Evolutionary conservation across 2,113 vertebrate genomes (phyloP), one percentile per base, ranked within the genome.

Genomic region (Oncorhynchus nerka): DNA sequence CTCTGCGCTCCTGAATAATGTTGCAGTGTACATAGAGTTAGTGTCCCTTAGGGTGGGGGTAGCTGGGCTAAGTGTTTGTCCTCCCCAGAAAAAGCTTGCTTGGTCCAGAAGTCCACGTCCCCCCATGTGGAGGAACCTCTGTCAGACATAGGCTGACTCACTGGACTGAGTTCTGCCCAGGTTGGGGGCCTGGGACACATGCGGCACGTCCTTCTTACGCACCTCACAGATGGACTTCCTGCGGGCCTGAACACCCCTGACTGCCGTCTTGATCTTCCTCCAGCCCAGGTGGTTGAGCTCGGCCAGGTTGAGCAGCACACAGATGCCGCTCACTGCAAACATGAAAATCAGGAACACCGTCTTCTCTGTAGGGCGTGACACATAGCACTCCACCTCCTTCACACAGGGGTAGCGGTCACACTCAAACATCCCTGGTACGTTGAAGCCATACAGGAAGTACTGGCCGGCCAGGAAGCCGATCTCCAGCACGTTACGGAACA

Each of bases 251-350:
- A 91, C 95, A 0, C 95, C 95, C 0, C 93, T 89, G 1, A 95
- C 93, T 62, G 96, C 96, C 0, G 94, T 92, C 61, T 93, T 93
- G 79, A 96, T 95, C 90, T 97, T 96, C 74, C 95, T 90, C 96
- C 96, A 97, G 22, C 96, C 96, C n/a, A 97, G 85, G 85, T 97
- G 96, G 92, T 97, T 96, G 73, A 97, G 95, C 89, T 97, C 96
- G 0, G 96, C 96, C 87, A 97, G 83, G 92, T 97, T 97, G 80
- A 97, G 95, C 71, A 96, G 88, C 76, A 97, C 96, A 32, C 96
- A 97, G 51, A 97, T 90, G 11, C 95, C 95, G 2, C 95, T 97
- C 1, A 97, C 96, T 0, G 96, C 96, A 20, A 97, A 97, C 96
- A 97, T 97, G 85, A 97, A 97, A 3, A 94, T 94, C 75, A 97